phyloP scores from a whole-genome alignment of 1,140 invertebrate species.

The Medauroidea extradentata region DNA sequence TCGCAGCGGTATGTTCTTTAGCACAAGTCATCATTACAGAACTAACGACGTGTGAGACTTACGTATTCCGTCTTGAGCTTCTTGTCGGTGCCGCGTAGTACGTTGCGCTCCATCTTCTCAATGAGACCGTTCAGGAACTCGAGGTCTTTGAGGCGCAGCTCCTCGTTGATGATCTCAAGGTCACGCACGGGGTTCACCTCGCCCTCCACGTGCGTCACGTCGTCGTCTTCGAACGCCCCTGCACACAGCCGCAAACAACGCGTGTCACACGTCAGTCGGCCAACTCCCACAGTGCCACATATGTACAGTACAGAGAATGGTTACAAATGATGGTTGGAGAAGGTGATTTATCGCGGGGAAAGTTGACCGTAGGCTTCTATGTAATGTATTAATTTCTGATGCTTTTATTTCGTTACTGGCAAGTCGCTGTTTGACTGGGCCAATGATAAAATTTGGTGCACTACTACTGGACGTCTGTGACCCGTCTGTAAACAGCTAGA shows the following conservation, averaged over 20 bases:
- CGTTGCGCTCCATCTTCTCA: conserved; percentile 84
- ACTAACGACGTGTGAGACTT: conserved; percentile 43
- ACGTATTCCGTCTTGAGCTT: conserved; percentile 95
- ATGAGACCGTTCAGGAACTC: conserved; percentile 75
- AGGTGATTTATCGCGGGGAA: no score
- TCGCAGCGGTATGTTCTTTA: neutral
- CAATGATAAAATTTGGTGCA: no score
- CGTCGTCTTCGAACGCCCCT: conserved; percentile 97
- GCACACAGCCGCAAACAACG: conserved; percentile 14
- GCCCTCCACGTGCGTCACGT: conserved; percentile 97
- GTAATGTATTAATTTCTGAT: no score
- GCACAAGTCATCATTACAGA: neutral
- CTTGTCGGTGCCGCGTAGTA: conserved; percentile 89
- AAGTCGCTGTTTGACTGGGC: no score
- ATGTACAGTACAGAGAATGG: no score
- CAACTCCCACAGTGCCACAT: no score
- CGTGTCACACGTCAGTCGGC: no score
- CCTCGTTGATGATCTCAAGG: conserved; percentile 94
- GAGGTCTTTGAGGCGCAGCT: conserved; percentile 90
- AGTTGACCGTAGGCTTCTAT: no score
- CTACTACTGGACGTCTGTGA: no score
- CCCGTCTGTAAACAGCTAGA: no score
- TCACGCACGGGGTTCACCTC: conserved; percentile 97
- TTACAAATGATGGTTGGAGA: no score
- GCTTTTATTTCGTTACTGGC: no score